phyloP scores from a whole-genome alignment of 1,140 invertebrate species.

The Protaetia brevitarsis region DNA sequence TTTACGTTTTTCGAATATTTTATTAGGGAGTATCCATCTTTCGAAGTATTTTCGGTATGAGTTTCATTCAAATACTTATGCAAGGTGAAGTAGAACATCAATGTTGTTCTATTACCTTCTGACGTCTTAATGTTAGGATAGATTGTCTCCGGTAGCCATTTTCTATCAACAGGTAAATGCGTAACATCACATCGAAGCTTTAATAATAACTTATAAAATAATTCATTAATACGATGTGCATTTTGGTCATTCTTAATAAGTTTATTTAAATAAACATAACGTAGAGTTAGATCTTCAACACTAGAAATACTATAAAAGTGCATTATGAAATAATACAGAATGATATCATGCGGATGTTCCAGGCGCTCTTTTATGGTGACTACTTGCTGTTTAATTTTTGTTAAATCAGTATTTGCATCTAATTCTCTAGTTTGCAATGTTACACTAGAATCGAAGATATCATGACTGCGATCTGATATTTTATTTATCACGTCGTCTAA shows the following conservation, averaged over 20 bases:
- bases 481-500: background rate
- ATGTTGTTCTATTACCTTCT: constrained; percentile 29
- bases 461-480: background rate
- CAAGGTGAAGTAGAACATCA: constrained; percentile 30
- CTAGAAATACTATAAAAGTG: constrained; percentile 42
- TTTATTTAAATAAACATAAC: constrained; percentile 25
- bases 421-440: constrained; percentile 40
- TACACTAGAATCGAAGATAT: constrained; percentile 31
- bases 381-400: constrained; percentile 45
- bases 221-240: background rate
- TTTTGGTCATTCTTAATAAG: background rate
- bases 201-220: background rate
- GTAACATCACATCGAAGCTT: background rate
- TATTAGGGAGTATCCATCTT: constrained; percentile 28
- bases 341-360: background rate
- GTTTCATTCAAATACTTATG: background rate
- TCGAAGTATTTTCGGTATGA: background rate
- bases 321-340: constrained; percentile 34
- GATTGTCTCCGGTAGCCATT: constrained; percentile 35
- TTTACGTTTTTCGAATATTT: constrained; percentile 32
- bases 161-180: constrained; percentile 29
- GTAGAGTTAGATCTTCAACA: constrained; percentile 35
- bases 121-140: constrained; percentile 19
- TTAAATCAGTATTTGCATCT: constrained; percentile 39
- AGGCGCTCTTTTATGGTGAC: constrained; percentile 25